Base-by-base conservation (phyloP, 2,797 vertebrate genomes). In the Phrynocephalus guinanensis region DNA sequence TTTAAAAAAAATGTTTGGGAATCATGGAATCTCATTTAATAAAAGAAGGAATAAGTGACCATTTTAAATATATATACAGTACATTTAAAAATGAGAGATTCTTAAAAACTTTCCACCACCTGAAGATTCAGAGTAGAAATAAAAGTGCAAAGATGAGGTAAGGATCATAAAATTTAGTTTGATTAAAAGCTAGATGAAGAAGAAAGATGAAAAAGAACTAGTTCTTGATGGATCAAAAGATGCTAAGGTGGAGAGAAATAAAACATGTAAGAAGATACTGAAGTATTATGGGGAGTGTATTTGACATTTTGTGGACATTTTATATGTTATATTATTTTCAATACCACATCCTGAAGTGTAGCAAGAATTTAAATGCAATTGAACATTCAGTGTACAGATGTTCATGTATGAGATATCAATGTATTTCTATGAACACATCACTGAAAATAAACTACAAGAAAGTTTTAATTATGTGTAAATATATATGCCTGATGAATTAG, bases 41-140 rank as follows among this genome's bases (percentile, higher is more conserved):
- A 50, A 87, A 80, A 68, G 30, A 60, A 20, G 67, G 71, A 60
- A n/a, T 18, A 52, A 67, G 44, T 13, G 7, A 79, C 70, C 3
- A 6, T 79, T 72, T 3, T 56, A 22, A 50, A 68, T 15, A 50
- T 81, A 67, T 44, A 78, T 56, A 52, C 33, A 48, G 38, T 71
- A 70, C 70, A 56, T 56, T 52, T 30, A 73, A 88, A 88, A 50
- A 79, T 38, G n/a, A 26, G 50, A 68, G 38, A 38, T 73, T 52
- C 50, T 68, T 81, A 78, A 68, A 85, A 85, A 85, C 71, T 88
- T 88, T 82, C 60, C 48, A 68, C 71, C n/a, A 83, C 56, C 44
- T 86, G 67, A 75, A 72, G 70, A 77, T 90, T 48, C 26, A 26
- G 33, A 84, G 63, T 44, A 16, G 84, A 87, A 84, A 88, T 38